Base-by-base conservation (phyloP, 2,797 vertebrate genomes). In the Lacerta viridis region DNA sequence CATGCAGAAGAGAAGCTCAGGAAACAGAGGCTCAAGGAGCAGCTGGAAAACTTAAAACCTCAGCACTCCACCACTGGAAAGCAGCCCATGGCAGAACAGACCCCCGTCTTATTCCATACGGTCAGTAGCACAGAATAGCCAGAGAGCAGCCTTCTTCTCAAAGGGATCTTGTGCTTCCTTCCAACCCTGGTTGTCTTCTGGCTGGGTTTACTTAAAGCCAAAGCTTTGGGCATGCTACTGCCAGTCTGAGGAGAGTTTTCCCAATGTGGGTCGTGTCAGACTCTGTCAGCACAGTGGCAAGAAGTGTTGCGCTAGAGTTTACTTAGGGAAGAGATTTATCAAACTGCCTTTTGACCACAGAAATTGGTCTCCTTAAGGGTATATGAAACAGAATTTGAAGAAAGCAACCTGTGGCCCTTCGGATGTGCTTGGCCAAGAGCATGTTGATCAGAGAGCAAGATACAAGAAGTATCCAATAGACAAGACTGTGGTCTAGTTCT, bases 51-150 rank as follows among this genome's bases (percentile, higher is more conserved):
- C 92, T 68, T 94, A 79, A 89, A 89, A 86, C 97, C 96, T n/a
- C 93, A 78, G 64, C 85, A 10, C 72, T 97, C 96, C 29, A 96
- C 96, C 80, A 85, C 90, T 23, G 95, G 95, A 83, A 95, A 89
- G 86, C 96, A 97, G 92, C 90, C 94, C 68, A 95, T 93, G 90
- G 96, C 97, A 87, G 96, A 97, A 93, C 93, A 25, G 85, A 97
- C 96, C 9, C 95, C 95, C 0, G 36, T 96, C 84, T 93, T 98
- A 72, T 97, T 97, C 92, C 93, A 97, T 89, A 72, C 27, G 93
- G 96, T 97, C 93, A 96, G 96, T 93, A 87, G 20, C 7, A 86
- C 77, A 84, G 88, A 9, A 8, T 9, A 68, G 89, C 33, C 7
- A 18, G 78, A 59, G 64, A 66, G 55, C 71, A 33, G 69, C 83